These are phyloP conservation scores for Potamarius usumacintae DNA, from an alignment of 2,113 vertebrate species.

Conservation along the genomic window DNA sequence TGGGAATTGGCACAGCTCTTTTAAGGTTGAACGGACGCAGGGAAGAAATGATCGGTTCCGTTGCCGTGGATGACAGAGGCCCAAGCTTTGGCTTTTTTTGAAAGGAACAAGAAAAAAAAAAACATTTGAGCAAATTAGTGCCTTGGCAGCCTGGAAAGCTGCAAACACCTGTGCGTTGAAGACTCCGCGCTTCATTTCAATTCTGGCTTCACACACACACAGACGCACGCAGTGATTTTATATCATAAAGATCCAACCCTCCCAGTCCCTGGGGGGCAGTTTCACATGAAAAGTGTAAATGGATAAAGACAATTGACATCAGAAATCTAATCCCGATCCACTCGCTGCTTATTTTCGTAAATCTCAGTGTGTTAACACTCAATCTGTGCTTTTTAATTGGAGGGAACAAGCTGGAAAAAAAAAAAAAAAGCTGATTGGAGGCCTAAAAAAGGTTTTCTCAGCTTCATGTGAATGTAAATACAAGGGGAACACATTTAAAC, in stretches of 20 bases:
- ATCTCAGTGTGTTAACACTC: neutral
- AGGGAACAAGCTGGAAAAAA: neutral
- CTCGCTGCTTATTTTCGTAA: conserved; percentile 16
- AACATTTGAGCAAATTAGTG: conserved; percentile 46
- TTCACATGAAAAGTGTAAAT: conserved; percentile 44
- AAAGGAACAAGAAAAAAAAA: neutral
- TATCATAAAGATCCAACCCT: conserved; percentile 23
- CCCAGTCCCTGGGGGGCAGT: conserved; percentile 11
- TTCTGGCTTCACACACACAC: neutral
- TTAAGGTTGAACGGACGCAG: neutral
- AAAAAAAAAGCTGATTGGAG: neutral
- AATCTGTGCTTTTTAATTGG: neutral
- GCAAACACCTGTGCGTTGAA: conserved; percentile 63
- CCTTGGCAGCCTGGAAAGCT: conserved; percentile 61
- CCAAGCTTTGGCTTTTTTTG: neutral
- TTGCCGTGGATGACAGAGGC: neutral
- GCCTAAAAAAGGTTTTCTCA: neutral
- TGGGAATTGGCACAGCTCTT: neutral
- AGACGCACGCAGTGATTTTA: conserved; percentile 20
- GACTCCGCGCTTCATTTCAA: conserved; percentile 43
- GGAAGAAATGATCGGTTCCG: neutral
- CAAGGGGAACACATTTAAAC: neutral
- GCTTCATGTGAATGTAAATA: neutral
- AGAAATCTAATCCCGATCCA: conserved; percentile 19
- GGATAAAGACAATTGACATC: conserved; percentile 41